Conservation (phyloP, 2,113 vertebrate species). For the Cephalopholis sonnerati region DNA sequence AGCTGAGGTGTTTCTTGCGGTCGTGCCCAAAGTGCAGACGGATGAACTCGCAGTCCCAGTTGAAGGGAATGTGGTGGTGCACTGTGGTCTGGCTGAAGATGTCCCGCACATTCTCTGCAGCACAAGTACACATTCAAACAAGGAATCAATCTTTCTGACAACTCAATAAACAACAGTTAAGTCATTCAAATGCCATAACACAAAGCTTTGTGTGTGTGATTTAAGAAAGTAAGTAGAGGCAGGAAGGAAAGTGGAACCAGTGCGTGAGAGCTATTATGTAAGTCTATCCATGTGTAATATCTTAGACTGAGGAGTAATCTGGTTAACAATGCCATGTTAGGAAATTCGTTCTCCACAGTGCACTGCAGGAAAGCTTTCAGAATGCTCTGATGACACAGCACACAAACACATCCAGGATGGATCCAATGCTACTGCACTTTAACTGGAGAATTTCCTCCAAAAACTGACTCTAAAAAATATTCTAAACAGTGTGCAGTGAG, state of each 20-base stretch:
- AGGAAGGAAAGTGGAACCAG: not conserved
- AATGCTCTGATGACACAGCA: not conserved
- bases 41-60: slow-evolving; percentile 99
- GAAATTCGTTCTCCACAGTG: slow-evolving; percentile 24
- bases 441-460: not conserved
- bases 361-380: not conserved
- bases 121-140: slow-evolving; percentile 22
- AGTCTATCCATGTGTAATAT: slow-evolving; percentile 43
- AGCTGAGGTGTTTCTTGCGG: slow-evolving; percentile 94
- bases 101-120: slow-evolving; percentile 95
- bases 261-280: slow-evolving; percentile 35
- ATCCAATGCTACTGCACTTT: not conserved
- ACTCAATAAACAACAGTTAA: too few relatives aligned
- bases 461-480: not conserved
- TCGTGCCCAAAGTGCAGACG: slow-evolving; percentile 96
- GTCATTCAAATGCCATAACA: not conserved
- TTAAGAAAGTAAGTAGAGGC: not conserved
- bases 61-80: slow-evolving; percentile 98
- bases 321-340: slow-evolving; percentile 38
- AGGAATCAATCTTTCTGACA: not conserved
- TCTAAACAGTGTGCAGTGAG: too few relatives aligned
- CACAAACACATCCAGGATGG: not conserved
- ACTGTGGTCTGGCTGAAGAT: slow-evolving; percentile 97
- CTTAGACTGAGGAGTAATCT: slow-evolving; percentile 56
- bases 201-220: slow-evolving; percentile 6